Base-by-base conservation (phyloP, 2,113 vertebrate genomes). In the Lycocorax pyrrhopterus region DNA sequence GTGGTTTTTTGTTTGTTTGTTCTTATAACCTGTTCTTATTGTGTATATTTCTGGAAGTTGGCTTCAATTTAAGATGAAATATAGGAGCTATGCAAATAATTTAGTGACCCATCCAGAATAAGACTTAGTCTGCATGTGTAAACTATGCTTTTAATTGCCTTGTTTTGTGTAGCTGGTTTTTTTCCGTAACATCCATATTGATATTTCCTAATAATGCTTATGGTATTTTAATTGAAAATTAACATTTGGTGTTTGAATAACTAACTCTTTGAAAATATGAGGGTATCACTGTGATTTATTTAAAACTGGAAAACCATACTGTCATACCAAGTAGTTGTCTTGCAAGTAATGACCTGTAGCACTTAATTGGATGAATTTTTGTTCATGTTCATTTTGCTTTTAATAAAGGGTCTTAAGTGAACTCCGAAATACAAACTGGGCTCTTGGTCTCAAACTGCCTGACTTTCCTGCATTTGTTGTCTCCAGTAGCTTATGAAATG, bases 21-120 rank as follows among this genome's bases (percentile, higher is more conserved):
- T 79, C 52, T 74, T 67, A n/a, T 51, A 93, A 93, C 84, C 84
- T 93, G 37, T 86, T 79, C 23, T 93, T 73, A 55, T 46, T 23
- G 29, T 83, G 30, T 74, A 52, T 88, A 67, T 96, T 94, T 95
- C 81, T 92, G 87, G 75, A 91, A 95, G 69, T 87, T 82, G 84
- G 87, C 88, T 91, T 90, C 73, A 89, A 73, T 94, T 92, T 67
- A 66, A 64, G 71, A 82, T 81, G 66, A 96, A 93, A 94, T 87
- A 77, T 77, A 59, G 55, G 39, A 95, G 52, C 69, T 75, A 51
- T 94, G 90, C 86, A 76, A 95, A 64, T 95, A 91, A 93, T 95
- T 84, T 86, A 90, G 87, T 74, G 86, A 95, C 66, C 87, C 32
- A 81, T 92, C 59, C 43, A 77, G 91, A 69, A 11, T 49, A 58